Evolutionary conservation across 1,140 invertebrate genomes (phyloP).

Genomic region (Drosophila kohkoa): DNA sequence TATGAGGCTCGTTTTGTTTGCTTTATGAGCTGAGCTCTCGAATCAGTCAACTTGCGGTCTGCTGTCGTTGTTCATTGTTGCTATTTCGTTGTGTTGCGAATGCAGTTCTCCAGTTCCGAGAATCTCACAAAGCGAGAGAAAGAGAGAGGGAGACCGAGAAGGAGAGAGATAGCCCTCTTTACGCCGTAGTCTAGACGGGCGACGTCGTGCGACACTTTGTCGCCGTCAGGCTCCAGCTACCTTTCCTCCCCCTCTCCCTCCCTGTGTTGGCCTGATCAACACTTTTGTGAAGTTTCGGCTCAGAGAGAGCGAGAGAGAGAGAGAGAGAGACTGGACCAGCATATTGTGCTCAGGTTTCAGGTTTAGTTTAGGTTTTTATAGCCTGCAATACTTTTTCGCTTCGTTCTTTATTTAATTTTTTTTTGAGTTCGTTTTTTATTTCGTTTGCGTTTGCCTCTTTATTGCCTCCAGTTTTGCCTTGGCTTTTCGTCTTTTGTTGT

Average conservation of each 20-base stretch:
- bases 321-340: slow-evolving; percentile 49
- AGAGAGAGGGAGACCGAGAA: slow-evolving; percentile 13
- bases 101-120: slow-evolving; percentile 60
- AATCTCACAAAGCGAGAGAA: slow-evolving; percentile 46
- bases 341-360: slow-evolving; percentile 77
- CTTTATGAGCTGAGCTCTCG: slow-evolving; percentile 46
- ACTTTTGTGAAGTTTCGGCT: slow-evolving; percentile 44
- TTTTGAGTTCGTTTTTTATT: slow-evolving; percentile 16
- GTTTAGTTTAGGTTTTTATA: slow-evolving; percentile 70
- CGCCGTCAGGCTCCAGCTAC: slow-evolving; percentile 46
- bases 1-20: slow-evolving; percentile 55
- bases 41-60: slow-evolving; percentile 65
- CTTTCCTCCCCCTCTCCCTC: neutral
- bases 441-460: no score
- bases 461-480: slow-evolving; percentile 34
- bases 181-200: slow-evolving; percentile 44
- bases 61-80: slow-evolving; percentile 23
- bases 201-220: slow-evolving; percentile 74
- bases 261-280: slow-evolving; percentile 31
- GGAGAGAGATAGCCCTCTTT: neutral
- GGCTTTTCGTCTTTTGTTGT: slow-evolving; percentile 63
- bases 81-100: slow-evolving; percentile 45
- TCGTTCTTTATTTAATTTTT: slow-evolving; percentile 37
- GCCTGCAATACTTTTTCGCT: slow-evolving; percentile 53
- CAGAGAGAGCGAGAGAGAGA: neutral